Conservation (phyloP, 2,888 invertebrate species). For the Tenthredo mesomela region DNA sequence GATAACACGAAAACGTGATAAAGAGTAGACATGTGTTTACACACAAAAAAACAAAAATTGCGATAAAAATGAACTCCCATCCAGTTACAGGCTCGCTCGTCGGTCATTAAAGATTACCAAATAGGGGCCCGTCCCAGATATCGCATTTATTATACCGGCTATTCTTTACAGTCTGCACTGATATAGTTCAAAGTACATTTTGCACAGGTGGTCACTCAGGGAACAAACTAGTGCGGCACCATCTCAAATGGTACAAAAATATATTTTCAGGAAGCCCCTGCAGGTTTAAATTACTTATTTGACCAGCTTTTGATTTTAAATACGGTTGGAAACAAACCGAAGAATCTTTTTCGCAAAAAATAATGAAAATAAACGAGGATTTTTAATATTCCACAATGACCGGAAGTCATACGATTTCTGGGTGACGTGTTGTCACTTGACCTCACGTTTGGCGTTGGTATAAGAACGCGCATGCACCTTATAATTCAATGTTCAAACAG, state of each 20-base stretch:
- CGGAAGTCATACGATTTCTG: constrained; percentile 25
- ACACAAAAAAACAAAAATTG: background rate
- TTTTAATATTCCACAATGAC: constrained; percentile 5
- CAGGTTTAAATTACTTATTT: background rate
- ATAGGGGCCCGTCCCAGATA: constrained; percentile 9
- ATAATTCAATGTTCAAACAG: background rate
- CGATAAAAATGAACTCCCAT: constrained; percentile 16
- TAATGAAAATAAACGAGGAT: background rate
- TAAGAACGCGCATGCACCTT: background rate
- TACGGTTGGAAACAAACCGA: background rate
- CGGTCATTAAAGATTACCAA: background rate
- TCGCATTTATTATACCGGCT: background rate
- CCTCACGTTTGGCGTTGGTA: background rate
- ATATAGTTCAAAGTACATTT: background rate
- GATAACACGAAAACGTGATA: constrained; percentile 22
- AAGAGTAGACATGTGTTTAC: background rate
- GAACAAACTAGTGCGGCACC: background rate
- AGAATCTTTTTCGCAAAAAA: background rate
- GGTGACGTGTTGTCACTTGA: background rate
- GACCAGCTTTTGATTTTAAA: background rate
- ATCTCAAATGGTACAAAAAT: background rate
- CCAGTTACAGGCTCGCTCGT: background rate
- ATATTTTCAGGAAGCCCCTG: background rate
- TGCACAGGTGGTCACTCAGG: background rate
- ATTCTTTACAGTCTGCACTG: background rate